These are phyloP conservation scores for Eulemur albifrons DNA, from an alignment of 2,797 vertebrate genomes.

Conservation along the genomic window DNA sequence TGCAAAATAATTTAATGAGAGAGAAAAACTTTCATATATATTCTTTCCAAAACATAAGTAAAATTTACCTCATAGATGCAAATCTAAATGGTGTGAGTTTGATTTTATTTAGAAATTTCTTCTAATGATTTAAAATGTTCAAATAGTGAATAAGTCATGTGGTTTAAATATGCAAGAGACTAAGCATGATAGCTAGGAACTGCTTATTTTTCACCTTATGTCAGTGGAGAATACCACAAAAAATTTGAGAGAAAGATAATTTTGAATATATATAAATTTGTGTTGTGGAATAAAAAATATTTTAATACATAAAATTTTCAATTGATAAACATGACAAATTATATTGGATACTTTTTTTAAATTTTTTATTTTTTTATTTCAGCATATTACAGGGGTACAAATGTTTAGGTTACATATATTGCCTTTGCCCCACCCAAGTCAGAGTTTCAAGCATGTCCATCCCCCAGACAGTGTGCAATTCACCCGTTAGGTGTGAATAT, in stretches of 20 bases:
- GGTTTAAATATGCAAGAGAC: neutral
- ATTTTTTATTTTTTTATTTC: too few species aligned
- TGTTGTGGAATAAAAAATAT: neutral
- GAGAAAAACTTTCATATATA: neutral
- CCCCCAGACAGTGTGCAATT: too few species aligned
- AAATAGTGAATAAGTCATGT: neutral
- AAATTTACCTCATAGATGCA: neutral
- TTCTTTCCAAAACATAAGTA: neutral
- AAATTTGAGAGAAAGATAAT: neutral
- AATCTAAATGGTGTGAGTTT: neutral
- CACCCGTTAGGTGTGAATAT: too few species aligned
- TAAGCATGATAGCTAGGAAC: neutral
- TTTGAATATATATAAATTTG: neutral
- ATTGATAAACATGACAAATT: neutral
- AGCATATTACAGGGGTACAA: too few species aligned
- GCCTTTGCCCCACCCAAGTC: too few species aligned
- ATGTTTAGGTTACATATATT: too few species aligned
- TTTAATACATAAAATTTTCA: neutral
- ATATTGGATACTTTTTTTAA: neutral
- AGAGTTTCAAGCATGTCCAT: too few species aligned
- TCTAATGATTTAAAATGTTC: neutral
- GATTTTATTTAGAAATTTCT: neutral
- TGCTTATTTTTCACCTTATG: neutral
- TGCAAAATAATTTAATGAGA: neutral
- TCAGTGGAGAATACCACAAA: neutral